Conservation (phyloP, 2,888 invertebrate species). For the Gnatocerus cornutus region DNA sequence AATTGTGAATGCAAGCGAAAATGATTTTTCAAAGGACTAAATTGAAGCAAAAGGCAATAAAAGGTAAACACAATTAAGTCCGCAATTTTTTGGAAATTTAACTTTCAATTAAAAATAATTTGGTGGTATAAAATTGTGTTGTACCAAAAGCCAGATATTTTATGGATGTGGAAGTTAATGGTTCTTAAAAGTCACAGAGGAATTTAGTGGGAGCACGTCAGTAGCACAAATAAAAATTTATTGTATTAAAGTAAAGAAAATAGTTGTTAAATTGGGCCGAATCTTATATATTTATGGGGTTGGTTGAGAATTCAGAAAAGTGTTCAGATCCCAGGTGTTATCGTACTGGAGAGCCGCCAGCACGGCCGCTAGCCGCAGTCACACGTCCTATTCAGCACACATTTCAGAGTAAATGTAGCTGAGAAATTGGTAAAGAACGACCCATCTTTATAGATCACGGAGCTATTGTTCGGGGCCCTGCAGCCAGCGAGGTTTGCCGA, state of each 20-base stretch:
- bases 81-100: no score
- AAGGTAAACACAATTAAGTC: no score
- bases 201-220: constrained; percentile 25
- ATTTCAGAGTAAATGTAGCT: constrained; percentile 72
- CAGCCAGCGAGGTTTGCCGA: constrained; percentile 66
- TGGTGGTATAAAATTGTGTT: no score
- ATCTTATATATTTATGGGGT: constrained; percentile 51
- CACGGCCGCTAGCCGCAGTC: constrained; percentile 57
- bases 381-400: constrained; percentile 67
- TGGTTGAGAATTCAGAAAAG: constrained; percentile 52
- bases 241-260: constrained; percentile 45
- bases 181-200: not conserved
- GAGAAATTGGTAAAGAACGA: constrained; percentile 72
- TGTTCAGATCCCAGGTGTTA: constrained; percentile 58
- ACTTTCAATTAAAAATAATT: no score
- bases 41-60: no score
- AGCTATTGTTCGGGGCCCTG: constrained; percentile 66
- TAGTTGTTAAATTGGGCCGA: constrained; percentile 51
- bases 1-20: no score
- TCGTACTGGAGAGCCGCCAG: constrained; percentile 60
- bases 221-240: constrained; percentile 44
- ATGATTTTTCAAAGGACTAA: no score
- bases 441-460: constrained; percentile 70
- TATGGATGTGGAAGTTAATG: constrained; percentile 3
- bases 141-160: not conserved